A percentile compares a stretch with the other conserved stretches of the same genome.
Evolutionary conservation across 2,888 invertebrate genomes (phyloP).

Genomic region (Digitonthophagus gazella): DNA sequence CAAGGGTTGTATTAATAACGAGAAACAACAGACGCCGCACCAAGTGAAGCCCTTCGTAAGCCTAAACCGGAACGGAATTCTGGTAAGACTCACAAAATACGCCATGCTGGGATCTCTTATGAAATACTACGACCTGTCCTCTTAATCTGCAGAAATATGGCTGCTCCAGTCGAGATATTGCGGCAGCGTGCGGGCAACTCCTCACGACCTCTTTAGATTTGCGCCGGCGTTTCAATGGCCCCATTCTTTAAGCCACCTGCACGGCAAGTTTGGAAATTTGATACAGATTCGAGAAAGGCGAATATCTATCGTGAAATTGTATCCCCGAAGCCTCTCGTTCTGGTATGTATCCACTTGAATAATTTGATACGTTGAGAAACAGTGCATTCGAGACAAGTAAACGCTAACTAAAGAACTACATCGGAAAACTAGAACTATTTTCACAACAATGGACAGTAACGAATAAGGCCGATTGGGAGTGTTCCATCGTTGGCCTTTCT

Average conservation of each 20-base stretch:
- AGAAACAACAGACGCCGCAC: background rate
- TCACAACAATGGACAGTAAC: background rate
- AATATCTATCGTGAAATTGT: background rate
- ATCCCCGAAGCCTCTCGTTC: background rate
- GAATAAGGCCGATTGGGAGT: background rate
- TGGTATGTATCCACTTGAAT: background rate
- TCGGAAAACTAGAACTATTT: background rate
- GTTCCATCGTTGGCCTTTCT: too few relatives aligned
- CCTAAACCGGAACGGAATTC: background rate
- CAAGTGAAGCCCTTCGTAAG: background rate
- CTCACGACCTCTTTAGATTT: background rate
- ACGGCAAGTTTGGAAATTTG: background rate
- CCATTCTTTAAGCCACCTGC: background rate
- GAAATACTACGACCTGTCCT: constrained; percentile 27
- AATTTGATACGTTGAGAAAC: background rate
- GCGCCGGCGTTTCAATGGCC: background rate
- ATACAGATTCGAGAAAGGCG: background rate
- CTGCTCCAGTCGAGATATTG: constrained; percentile 24
- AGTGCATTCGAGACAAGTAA: background rate
- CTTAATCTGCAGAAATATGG: constrained; percentile 31
- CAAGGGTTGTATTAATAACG: background rate
- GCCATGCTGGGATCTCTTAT: constrained; percentile 29
- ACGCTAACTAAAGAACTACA: background rate
- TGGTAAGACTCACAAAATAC: constrained; percentile 28
- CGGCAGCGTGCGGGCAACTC: constrained; percentile 7